Conservation (phyloP, 2,888 invertebrate species). For the Papilio gigon region DNA sequence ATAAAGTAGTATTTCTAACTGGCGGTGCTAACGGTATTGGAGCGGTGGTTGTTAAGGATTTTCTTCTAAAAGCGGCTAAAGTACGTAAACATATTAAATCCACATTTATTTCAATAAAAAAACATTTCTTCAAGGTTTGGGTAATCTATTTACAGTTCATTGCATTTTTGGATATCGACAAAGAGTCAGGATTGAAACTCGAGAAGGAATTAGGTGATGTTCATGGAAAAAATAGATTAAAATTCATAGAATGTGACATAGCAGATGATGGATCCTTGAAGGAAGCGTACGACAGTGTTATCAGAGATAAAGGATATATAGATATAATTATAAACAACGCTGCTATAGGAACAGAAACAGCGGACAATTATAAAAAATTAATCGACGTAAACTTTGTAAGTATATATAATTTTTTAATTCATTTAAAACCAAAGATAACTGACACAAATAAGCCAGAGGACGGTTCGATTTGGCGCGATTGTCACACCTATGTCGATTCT, state of each 20-base stretch:
- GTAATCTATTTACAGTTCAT: slow-evolving; percentile 49
- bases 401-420: slow-evolving; percentile 15
- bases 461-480: no score
- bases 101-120: no score
- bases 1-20: slow-evolving; percentile 55
- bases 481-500: no score
- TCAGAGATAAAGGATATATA: slow-evolving; percentile 50
- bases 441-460: no score
- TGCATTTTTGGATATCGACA: slow-evolving; percentile 54
- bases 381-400: slow-evolving; percentile 57
- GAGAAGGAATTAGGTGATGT: slow-evolving; percentile 52
- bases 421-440: no score
- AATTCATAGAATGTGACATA: slow-evolving; percentile 57
- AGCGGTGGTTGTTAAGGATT: slow-evolving; percentile 48
- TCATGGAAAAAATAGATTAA: slow-evolving; percentile 51
- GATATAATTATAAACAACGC: slow-evolving; percentile 59
- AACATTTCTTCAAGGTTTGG: background rate
- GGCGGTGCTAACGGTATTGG: slow-evolving; percentile 61
- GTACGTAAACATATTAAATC: background rate
- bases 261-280: slow-evolving; percentile 53
- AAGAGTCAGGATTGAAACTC: slow-evolving; percentile 48
- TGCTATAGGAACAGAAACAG: slow-evolving; percentile 55
- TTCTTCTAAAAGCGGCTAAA: slow-evolving; percentile 51
- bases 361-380: slow-evolving; percentile 50
- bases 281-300: slow-evolving; percentile 48